phyloP scores from a whole-genome alignment of 2,888 invertebrate genomes.

The Cyclophora albipunctata region DNA sequence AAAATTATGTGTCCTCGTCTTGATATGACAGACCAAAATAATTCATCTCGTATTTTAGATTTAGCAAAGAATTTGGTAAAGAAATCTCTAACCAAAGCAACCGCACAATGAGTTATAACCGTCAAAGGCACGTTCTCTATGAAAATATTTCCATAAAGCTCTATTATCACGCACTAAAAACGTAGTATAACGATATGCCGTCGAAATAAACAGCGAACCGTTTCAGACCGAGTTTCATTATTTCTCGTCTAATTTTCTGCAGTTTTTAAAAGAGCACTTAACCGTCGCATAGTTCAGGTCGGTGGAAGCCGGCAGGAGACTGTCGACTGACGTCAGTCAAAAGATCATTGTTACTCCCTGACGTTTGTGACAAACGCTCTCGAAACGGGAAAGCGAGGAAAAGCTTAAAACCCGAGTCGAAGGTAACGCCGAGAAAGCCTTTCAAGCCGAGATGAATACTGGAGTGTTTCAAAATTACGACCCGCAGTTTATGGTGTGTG shows the following conservation, averaged over 20 bases:
- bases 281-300: conserved; percentile 31
- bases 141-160: not conserved
- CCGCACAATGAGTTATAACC: too few species aligned
- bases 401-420: conserved; percentile 28
- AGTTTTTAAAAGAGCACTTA: conserved; percentile 40
- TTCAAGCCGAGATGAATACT: conserved; percentile 41
- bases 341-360: conserved; percentile 57
- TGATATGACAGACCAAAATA: too few species aligned
- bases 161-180: conserved; percentile 16
- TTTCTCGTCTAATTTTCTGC: conserved; percentile 44
- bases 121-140: too few species aligned
- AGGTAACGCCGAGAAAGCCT: conserved; percentile 34
- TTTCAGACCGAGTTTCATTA: conserved; percentile 23
- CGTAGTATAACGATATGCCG: conserved; percentile 15
- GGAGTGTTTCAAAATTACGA: conserved; percentile 49
- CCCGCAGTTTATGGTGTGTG: conserved; percentile 40
- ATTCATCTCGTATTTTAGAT: too few species aligned
- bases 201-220: conserved; percentile 17
- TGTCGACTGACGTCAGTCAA: conserved; percentile 42
- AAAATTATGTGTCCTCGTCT: too few species aligned
- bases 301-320: conserved; percentile 31
- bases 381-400: conserved; percentile 36
- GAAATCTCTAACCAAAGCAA: too few species aligned
- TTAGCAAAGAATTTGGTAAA: too few species aligned
- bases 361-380: conserved; percentile 47